Conservation (phyloP, 1,140 invertebrate genomes). For the Lepidurus packardi region DNA sequence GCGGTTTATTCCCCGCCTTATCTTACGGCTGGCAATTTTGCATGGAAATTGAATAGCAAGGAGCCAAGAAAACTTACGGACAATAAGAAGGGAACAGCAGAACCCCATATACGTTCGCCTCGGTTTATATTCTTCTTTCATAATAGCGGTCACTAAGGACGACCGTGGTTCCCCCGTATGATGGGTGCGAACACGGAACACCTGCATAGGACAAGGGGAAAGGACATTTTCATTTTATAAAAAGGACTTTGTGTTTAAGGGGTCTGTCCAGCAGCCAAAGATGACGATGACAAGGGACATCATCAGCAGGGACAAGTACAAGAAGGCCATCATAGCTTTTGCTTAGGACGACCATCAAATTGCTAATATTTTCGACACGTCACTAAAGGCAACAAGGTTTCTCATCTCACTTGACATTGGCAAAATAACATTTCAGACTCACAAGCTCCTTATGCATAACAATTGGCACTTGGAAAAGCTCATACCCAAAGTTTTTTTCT, state of each 20-base stretch:
- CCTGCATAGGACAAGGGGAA: constrained; percentile 9
- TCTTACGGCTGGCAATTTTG: background rate
- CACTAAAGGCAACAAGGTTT: background rate
- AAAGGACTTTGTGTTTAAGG: background rate
- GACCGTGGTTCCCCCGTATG: background rate
- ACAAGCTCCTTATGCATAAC: background rate
- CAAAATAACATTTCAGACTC: constrained; percentile 15
- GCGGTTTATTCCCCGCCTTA: too few species aligned
- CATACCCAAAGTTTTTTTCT: background rate
- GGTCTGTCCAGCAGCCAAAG: background rate
- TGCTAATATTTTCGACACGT: constrained; percentile 15
- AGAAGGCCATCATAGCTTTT: background rate
- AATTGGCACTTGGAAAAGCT: background rate
- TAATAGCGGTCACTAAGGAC: background rate
- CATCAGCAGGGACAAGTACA: background rate
- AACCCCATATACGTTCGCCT: background rate
- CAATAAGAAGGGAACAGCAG: background rate
- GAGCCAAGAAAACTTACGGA: background rate
- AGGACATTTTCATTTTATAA: background rate
- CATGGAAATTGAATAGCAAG: background rate
- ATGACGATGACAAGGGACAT: background rate
- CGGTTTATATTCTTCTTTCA: background rate
- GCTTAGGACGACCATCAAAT: background rate
- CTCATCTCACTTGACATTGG: background rate
- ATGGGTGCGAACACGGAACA: background rate